These are phyloP conservation scores for Xiphorhynchus elegans DNA, from an alignment of 2,113 vertebrate species.

Conservation along the genomic window DNA sequence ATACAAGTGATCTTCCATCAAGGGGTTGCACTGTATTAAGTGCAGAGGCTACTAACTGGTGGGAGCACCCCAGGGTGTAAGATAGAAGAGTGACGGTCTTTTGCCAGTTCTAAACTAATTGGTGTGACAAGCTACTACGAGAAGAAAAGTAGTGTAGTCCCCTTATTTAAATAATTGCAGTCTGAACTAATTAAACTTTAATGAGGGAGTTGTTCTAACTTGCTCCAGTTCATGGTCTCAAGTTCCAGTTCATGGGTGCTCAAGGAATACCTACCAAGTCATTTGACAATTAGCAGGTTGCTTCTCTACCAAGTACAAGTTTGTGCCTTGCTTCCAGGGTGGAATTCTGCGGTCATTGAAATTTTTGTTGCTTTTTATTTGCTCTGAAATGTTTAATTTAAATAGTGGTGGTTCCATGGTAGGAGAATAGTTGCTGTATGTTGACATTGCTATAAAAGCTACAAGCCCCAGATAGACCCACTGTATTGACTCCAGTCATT, in stretches of 20 bases:
- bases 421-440: not conserved
- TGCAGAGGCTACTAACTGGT: not conserved
- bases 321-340: not conserved
- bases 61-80: not conserved
- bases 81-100: not conserved
- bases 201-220: not conserved
- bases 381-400: not conserved
- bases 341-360: not conserved
- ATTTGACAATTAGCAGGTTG: not conserved
- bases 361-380: not conserved
- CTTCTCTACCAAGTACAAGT: not conserved
- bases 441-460: not conserved
- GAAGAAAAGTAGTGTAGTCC: not conserved
- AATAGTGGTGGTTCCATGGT: not conserved
- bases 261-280: not conserved
- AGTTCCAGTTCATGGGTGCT: no score
- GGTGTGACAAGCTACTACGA: not conserved
- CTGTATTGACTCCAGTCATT: not conserved
- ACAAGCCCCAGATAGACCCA: not conserved
- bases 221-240: not conserved
- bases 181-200: not conserved
- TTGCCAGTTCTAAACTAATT: not conserved
- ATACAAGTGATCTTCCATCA: not conserved
- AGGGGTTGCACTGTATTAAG: rapidly evolving
- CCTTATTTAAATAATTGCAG: not conserved